phyloP scores from a whole-genome alignment of 2,888 invertebrate species.

The Bursaphelenchus okinawaensis region DNA sequence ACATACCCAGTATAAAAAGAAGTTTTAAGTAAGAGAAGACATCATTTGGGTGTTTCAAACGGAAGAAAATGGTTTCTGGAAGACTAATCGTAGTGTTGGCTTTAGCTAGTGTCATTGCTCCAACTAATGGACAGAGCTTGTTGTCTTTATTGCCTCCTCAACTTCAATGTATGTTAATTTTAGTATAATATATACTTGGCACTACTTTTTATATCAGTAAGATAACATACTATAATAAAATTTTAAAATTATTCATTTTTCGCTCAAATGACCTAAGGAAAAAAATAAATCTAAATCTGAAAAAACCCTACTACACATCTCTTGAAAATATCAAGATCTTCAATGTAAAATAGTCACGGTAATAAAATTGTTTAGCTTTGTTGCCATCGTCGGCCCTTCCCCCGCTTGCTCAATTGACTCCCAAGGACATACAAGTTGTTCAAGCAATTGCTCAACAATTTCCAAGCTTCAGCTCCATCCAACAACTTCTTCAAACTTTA shows the following conservation, averaged over 20 bases:
- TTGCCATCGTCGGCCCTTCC: neutral
- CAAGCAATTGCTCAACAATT: neutral
- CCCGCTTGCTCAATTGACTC: neutral
- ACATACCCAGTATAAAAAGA: too few species aligned
- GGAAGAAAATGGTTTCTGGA: neutral
- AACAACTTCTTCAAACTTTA: neutral
- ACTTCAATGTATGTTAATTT: conserved; percentile 1
- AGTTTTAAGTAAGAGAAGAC: too few species aligned
- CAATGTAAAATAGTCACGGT: too few species aligned
- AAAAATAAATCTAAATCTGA: too few species aligned
- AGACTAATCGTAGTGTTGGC: neutral
- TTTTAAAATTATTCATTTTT: too few species aligned
- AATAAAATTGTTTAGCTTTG: conserved; percentile 4
- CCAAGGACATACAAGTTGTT: neutral
- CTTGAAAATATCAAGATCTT: too few species aligned
- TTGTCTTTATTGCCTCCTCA: neutral
- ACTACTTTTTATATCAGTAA: too few species aligned
- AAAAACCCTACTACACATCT: too few species aligned
- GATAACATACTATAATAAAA: neutral
- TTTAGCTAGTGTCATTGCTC: neutral
- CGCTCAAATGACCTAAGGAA: too few species aligned
- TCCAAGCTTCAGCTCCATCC: neutral
- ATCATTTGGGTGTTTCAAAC: neutral
- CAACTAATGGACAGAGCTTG: neutral
- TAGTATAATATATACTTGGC: neutral